Evolutionary conservation across 2,888 invertebrate genomes (phyloP).

Genomic region (Pachliopta kotzebuea): DNA sequence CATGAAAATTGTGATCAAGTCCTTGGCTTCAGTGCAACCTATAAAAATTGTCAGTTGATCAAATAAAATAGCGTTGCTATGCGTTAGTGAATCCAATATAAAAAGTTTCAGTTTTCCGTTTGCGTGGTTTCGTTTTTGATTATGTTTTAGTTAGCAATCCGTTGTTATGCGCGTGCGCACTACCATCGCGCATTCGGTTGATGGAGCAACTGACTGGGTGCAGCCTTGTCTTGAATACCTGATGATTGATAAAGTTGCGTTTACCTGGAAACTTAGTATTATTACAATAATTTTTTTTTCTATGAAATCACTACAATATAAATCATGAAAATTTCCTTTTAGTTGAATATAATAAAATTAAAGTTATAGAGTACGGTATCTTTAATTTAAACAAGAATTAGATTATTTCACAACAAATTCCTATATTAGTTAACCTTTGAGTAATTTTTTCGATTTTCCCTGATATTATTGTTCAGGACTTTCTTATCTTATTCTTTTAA

Average conservation of each 20-base stretch:
- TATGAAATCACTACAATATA: not conserved
- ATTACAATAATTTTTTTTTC: not conserved
- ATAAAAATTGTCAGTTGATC: conserved; percentile 45
- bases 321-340: not conserved
- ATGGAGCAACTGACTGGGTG: conserved; percentile 46
- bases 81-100: not conserved
- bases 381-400: no score
- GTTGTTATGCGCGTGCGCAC: conserved; percentile 33
- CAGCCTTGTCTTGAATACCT: conserved; percentile 42
- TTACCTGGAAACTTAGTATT: conserved; percentile 29
- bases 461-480: no score
- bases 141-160: conserved; percentile 31
- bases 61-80: conserved; percentile 44
- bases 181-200: conserved; percentile 39
- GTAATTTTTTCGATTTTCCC: no score
- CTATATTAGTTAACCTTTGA: no score
- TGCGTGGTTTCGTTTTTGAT: conserved; percentile 31
- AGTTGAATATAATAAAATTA: no score
- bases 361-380: no score
- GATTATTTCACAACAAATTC: no score
- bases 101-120: conserved; percentile 32
- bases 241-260: conserved; percentile 48
- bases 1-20: conserved; percentile 20
- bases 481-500: no score
- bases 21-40: conserved; percentile 22